Percentiles rank a stretch among this genome's conserved stretches.
These are phyloP conservation scores for Eulithis testata DNA, from an alignment of 2,888 invertebrate species.

Conservation along the genomic window DNA sequence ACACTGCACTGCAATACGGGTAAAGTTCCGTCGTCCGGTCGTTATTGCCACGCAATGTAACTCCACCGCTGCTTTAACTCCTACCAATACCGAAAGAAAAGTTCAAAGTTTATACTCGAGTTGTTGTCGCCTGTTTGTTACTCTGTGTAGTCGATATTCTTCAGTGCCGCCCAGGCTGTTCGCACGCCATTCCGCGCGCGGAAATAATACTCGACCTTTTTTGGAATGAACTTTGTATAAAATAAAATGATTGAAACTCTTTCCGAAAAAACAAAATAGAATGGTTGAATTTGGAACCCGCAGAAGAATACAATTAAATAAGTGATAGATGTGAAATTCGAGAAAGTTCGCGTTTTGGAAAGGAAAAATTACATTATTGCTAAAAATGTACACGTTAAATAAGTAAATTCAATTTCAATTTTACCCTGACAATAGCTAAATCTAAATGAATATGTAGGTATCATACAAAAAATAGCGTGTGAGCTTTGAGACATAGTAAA, in stretches of 20 bases:
- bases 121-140: conserved; percentile 34
- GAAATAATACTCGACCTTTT: conserved; percentile 26
- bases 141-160: conserved; percentile 44
- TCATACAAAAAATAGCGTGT: no score
- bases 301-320: background rate
- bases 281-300: background rate
- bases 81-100: conserved; percentile 4
- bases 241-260: background rate
- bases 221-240: conserved; percentile 9
- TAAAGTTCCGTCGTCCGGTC: no score
- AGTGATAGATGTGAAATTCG: conserved; percentile 1
- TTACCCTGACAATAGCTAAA: no score
- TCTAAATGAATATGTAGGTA: no score
- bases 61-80: conserved; percentile 42
- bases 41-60: background rate
- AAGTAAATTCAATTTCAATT: no score
- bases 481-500: no score
- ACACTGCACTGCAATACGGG: no score
- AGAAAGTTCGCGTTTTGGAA: no score
- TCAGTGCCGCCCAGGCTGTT: conserved; percentile 40
- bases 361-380: background rate
- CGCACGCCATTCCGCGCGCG: conserved; percentile 32
- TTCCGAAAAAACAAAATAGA: background rate
- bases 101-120: conserved; percentile 6
- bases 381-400: no score